phyloP scores from a whole-genome alignment of 2,113 vertebrate species.

The Oryzias melastigma region DNA sequence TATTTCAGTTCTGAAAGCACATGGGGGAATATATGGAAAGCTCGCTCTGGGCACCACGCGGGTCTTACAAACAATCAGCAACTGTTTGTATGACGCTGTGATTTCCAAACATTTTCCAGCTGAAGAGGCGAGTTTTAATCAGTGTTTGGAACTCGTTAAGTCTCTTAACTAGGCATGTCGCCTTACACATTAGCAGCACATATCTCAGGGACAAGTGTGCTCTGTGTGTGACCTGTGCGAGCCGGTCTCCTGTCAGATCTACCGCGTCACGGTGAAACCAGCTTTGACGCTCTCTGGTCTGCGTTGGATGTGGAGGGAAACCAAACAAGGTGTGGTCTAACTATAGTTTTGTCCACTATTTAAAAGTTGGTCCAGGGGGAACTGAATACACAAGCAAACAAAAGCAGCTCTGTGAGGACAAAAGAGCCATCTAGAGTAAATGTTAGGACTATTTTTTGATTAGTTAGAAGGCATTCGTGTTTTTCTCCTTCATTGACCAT shows the following conservation, averaged over 20 bases:
- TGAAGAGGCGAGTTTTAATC: conserved; percentile 43
- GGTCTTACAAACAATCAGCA: conserved; percentile 38
- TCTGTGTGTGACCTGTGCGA: conserved; percentile 39
- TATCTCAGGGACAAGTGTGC: conserved; percentile 53
- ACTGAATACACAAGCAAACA: too few relatives aligned
- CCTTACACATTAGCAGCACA: conserved; percentile 58
- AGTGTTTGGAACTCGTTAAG: conserved; percentile 61
- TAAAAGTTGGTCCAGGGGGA: conserved; percentile 16
- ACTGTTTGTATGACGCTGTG: conserved; percentile 23
- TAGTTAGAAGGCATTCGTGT: too few relatives aligned
- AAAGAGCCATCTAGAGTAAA: background rate
- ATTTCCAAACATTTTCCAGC: conserved; percentile 40
- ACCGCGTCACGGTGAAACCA: conserved; percentile 59
- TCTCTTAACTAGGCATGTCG: conserved; percentile 61
- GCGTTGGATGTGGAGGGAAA: conserved; percentile 61
- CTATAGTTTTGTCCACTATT: conserved; percentile 42
- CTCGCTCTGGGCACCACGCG: conserved; percentile 25
- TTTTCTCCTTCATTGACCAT: too few relatives aligned
- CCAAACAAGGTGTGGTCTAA: conserved; percentile 58
- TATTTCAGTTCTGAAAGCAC: conserved; percentile 19
- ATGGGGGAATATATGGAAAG: conserved; percentile 1
- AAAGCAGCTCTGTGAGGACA: too few relatives aligned
- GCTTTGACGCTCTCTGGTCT: conserved; percentile 59
- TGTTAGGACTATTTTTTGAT: background rate
- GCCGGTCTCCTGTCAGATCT: conserved; percentile 60